Conservation (phyloP, 2,888 invertebrate genomes). For the Cosmia pyralina region DNA sequence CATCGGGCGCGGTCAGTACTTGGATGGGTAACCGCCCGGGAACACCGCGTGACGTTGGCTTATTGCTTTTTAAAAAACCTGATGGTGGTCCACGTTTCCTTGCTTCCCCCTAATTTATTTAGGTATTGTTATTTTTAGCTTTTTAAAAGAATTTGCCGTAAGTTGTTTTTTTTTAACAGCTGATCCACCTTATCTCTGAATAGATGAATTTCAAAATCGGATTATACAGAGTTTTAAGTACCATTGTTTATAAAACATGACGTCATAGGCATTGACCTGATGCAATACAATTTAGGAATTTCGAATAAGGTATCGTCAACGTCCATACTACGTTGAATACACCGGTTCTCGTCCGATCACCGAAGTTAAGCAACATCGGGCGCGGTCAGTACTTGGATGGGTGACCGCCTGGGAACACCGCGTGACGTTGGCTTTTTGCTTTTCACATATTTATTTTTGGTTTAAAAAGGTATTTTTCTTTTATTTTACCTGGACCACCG, state of each 20-base stretch:
- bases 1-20: constrained; percentile 88
- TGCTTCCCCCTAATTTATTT: no score
- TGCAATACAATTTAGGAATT: no score
- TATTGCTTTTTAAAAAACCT: constrained; percentile 61
- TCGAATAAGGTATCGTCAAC: constrained; percentile 56
- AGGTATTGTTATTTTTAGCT: no score
- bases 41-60: constrained; percentile 76
- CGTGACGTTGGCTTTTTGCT: constrained; percentile 77
- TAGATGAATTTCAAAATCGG: no score
- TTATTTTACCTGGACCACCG: not conserved
- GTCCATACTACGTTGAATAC: constrained; percentile 86
- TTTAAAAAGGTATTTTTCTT: not conserved
- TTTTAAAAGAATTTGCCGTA: no score
- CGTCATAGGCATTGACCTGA: not conserved
- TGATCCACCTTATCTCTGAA: no score
- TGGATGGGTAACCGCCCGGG: constrained; percentile 85
- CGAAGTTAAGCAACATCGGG: constrained; percentile 87
- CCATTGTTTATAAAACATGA: not conserved
- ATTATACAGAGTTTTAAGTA: no score
- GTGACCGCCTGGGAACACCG: constrained; percentile 82
- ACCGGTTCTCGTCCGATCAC: constrained; percentile 88
- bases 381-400: constrained; percentile 84
- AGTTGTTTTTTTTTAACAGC: no score
- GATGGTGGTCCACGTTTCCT: no score
- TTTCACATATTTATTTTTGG: not conserved